Evolutionary conservation across 1,140 invertebrate genomes (phyloP).

Genomic region (Drosophila navojoa): DNA sequence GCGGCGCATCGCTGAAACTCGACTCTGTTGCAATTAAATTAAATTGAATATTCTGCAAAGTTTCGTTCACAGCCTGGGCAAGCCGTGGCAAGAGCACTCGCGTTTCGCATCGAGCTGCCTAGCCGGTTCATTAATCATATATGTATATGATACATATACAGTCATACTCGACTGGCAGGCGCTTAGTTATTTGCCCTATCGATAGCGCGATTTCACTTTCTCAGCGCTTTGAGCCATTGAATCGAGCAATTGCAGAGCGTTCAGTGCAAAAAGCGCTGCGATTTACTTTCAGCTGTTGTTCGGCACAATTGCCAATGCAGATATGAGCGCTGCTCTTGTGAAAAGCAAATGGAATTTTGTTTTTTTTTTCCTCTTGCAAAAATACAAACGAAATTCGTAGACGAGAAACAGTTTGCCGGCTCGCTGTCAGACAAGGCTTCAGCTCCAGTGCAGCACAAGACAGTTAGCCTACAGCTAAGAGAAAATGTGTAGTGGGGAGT

Average conservation of each 20-base stretch:
- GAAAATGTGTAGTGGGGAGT: background rate
- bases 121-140: too few species aligned
- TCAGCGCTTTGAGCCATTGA: constrained; percentile 5
- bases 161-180: too few species aligned
- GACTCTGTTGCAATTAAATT: constrained; percentile 42
- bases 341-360: constrained; percentile 41
- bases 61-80: background rate
- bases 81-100: background rate
- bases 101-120: too few species aligned
- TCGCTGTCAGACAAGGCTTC: constrained; percentile 59
- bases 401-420: constrained; percentile 59
- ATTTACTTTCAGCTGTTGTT: constrained; percentile 20
- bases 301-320: background rate
- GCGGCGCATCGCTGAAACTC: background rate
- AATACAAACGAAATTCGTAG: constrained; percentile 56
- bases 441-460: constrained; percentile 36
- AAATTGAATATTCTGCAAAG: constrained; percentile 30
- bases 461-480: constrained; percentile 1
- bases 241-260: constrained; percentile 17
- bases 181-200: too few species aligned
- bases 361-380: constrained; percentile 31
- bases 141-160: too few species aligned
- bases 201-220: background rate
- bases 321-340: constrained; percentile 6
- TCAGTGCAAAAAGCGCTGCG: constrained; percentile 13